These are phyloP conservation scores for Maconellicoccus hirsutus DNA, from an alignment of 1,140 invertebrate genomes.

Conservation along the genomic window DNA sequence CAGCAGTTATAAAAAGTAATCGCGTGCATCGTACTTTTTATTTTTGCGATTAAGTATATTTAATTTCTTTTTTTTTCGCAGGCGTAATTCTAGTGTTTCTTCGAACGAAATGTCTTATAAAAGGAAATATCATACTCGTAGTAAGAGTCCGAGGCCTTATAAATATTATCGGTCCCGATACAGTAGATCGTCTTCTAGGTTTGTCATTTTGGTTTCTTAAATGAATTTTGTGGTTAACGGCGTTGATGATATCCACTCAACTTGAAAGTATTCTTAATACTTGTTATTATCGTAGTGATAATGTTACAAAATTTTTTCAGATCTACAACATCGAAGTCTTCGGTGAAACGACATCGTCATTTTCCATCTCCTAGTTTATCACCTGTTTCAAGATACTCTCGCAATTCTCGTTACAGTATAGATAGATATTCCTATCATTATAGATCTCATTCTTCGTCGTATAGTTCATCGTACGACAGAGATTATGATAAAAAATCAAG, in stretches of 20 bases:
- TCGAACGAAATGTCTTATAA: background rate
- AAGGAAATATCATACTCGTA: background rate
- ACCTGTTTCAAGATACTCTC: background rate
- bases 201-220: no score
- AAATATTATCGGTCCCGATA: background rate
- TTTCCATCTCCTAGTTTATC: background rate
- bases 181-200: background rate
- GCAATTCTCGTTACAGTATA: background rate
- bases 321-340: background rate
- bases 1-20: background rate
- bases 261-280: no score
- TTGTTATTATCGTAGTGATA: no score
- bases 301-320: background rate
- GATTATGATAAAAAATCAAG: background rate
- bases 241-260: no score
- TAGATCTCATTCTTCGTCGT: constrained; percentile 3
- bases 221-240: no score
- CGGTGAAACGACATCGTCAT: background rate
- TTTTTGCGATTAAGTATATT: background rate
- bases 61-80: background rate
- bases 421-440: background rate
- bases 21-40: background rate
- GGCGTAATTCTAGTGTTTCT: background rate
- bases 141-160: background rate
- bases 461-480: background rate